phyloP scores from a whole-genome alignment of 2,888 invertebrate genomes.

The Lepetodrilus schrolli region DNA sequence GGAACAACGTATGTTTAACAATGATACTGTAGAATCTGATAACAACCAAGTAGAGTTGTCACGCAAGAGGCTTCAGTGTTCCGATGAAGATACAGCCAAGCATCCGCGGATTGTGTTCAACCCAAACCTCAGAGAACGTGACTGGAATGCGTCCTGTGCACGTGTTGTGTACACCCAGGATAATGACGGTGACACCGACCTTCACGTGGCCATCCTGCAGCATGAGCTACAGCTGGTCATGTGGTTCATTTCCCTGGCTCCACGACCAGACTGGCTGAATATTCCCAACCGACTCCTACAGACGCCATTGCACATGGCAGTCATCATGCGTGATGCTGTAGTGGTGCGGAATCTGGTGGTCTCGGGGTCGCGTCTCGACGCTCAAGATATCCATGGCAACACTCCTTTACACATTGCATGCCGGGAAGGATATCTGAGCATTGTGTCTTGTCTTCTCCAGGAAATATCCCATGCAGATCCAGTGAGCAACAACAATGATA shows the following conservation, averaged over 20 bases:
- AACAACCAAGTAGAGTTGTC: too few species aligned
- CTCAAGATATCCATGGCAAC: slow-evolving; percentile 86
- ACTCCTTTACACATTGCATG: slow-evolving; percentile 91
- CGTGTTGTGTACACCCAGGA: slow-evolving; percentile 36
- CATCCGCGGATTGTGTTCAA: too few species aligned
- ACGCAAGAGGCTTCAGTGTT: too few species aligned
- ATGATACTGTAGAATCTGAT: too few species aligned
- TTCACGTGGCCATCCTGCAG: slow-evolving; percentile 89
- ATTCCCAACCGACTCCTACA: slow-evolving; percentile 85
- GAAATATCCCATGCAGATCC: slow-evolving; percentile 63
- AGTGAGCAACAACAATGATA: slow-evolving; percentile 73
- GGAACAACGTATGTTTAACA: too few species aligned
- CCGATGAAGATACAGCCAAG: too few species aligned
- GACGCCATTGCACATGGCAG: slow-evolving; percentile 91
- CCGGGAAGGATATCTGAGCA: slow-evolving; percentile 81
- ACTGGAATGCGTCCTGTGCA: too few species aligned
- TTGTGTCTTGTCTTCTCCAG: slow-evolving; percentile 84
- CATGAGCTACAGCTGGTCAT: slow-evolving; percentile 84
- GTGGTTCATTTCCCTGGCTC: slow-evolving; percentile 85
- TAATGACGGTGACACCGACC: slow-evolving; percentile 74
- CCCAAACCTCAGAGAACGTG: too few species aligned
- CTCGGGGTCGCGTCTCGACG: slow-evolving; percentile 83
- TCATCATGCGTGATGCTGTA: slow-evolving; percentile 83
- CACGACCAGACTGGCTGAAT: slow-evolving; percentile 85
- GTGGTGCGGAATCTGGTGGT: slow-evolving; percentile 86